Base-by-base conservation (phyloP, 2,888 invertebrate species). In the Ophioninae sp. region DNA sequence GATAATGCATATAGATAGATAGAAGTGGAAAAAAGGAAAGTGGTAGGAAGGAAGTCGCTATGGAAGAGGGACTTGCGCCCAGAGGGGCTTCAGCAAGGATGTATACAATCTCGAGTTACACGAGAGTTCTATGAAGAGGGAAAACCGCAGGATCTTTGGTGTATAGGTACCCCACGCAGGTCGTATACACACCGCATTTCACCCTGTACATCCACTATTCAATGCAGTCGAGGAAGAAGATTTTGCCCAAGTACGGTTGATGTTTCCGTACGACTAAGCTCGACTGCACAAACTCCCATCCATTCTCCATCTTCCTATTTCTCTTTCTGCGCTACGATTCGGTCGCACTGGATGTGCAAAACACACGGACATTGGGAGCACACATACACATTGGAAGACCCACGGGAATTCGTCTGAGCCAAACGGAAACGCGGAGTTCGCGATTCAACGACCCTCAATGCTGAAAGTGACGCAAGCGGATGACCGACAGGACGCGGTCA, bases 221-320 rank as follows among this genome's bases (percentile, higher is more conserved):
- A 80, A 79, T 80, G 74, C 77, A 65, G 64, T 77, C 68, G 51
- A 8, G 58, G 64, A 56, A 79, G 72, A 73, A 81, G 65, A 76
- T 76, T 67, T 79, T 72, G 51, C 74, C 65, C 74, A 68, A 81
- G 75, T 79, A 76, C 71, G 78, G 72, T 76, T 79, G 73, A 74
- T 73, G 83, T 81, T 84, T 84, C 81, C 67, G 79, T 81, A 51
- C 71, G 79, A 65, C 67, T 84, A 63, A 75, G 63, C 72, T 75
- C 71, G 30, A 72, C 74, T 56, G 81, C 75, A 44, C 63, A 76
- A 71, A 23, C 68, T 69, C 51, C 44, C 73, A 67, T 73, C 58
- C 56, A 63, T 69, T 56, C 71, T 65, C 58, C 13, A 20, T 69
- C 51, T 22, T 17, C 17, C 64, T 41, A 56, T 68, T 58, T 81